Base-by-base conservation (phyloP, 2,113 vertebrate genomes). In the Calidris pygmaea region DNA sequence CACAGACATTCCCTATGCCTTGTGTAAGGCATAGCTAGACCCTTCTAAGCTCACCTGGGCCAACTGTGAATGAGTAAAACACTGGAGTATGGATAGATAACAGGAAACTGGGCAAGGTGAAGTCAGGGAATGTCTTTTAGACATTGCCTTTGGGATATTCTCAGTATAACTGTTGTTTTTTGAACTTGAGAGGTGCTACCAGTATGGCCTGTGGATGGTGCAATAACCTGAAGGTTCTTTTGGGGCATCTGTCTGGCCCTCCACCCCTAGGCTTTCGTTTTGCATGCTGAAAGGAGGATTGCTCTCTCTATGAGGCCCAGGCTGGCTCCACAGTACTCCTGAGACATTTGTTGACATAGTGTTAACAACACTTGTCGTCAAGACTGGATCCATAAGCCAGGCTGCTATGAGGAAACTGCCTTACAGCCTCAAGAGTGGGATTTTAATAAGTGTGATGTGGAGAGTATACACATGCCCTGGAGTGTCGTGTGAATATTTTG, bases 401-500 rank as follows among this genome's bases (percentile, higher is more conserved):
- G 39, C 77, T 87, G 89, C 81, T 93, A 93, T 91, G 87, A 94
- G 71, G 66, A 84, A 84, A 63, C 80, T 4, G 30, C 88, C 68
- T 79, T 41, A 82, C 39, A 89, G 74, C 24, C 62, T 93, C 78
- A 91, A 89, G 87, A 93, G 74, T 68, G 71, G 87, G 87, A 96
- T 93, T 96, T 96, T 91, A 91, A 58, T 94, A 94, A 37, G 89
- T 78, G 96, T 83, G 89, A 94, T 96, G 35, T 91, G 66, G 91
- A 96, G 91, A 95, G 74, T 78, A 75, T 94, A 87, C 91, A 96
- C 91, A 93, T 91, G 85, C 74, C 91, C 74, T 70, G 53, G 84
- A 96, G 93, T 85, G 89, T 87, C 91, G 77, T 82, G 87, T 96
- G 94, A 96, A 94, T 93, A 93, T 93, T 95, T 96, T 92, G 85